Evolutionary conservation across 2,888 invertebrate genomes (phyloP).

Genomic region (Drosophila austrosaltans): DNA sequence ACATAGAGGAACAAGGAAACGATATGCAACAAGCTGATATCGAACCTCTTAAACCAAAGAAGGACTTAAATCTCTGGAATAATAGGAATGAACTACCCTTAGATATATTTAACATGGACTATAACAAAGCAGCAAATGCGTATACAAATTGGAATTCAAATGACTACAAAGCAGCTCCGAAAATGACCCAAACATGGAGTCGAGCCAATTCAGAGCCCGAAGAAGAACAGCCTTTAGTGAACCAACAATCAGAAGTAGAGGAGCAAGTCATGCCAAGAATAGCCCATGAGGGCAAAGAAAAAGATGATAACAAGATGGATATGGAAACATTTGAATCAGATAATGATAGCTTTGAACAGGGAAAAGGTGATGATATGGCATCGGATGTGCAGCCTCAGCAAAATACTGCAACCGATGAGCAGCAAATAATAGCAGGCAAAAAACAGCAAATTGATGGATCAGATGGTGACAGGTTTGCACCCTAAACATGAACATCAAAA

Average conservation of each 20-base stretch:
- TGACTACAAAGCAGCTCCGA: not conserved
- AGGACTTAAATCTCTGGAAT: slow-evolving; percentile 33
- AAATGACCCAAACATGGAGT: not conserved
- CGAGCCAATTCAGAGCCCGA: not conserved
- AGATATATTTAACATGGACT: slow-evolving; percentile 35
- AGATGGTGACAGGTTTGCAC: slow-evolving; percentile 58
- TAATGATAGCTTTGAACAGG: not conserved
- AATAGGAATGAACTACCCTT: slow-evolving; percentile 12
- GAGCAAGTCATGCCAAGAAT: slow-evolving; percentile 2
- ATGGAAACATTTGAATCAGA: not conserved
- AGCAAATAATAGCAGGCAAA: not conserved
- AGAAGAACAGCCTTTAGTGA: not conserved
- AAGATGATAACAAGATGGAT: slow-evolving; percentile 19
- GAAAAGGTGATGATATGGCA: slow-evolving; percentile 22
- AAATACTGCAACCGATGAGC: not conserved
- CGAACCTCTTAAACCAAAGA: not conserved
- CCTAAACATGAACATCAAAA: slow-evolving; percentile 3
- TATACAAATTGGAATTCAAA: not conserved
- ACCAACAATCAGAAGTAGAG: not conserved
- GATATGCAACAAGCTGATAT: slow-evolving; percentile 29
- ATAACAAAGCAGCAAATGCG: not conserved
- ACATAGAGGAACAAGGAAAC: slow-evolving; percentile 31
- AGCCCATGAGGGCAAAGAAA: slow-evolving; percentile 10
- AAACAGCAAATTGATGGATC: not conserved
- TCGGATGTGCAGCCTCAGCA: slow-evolving; percentile 1